phyloP scores from a whole-genome alignment of 2,797 vertebrate species.

The Morus bassanus region DNA sequence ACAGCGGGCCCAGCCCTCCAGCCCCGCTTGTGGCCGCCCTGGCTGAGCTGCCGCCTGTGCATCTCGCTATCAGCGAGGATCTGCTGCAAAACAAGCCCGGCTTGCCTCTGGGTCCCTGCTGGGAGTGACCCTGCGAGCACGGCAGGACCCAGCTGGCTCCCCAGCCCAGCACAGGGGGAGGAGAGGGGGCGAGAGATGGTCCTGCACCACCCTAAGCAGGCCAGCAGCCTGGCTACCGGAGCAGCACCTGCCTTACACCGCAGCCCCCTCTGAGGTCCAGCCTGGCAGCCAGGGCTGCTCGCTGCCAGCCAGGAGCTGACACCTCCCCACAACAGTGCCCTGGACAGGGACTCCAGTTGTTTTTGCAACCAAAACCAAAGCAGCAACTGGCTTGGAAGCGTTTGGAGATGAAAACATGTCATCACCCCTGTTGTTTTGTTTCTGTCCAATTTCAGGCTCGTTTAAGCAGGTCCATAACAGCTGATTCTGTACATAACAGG shows the following conservation, averaged over 20 bases:
- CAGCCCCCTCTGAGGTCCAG: not conserved
- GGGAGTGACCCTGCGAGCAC: not conserved
- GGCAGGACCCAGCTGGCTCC: not conserved
- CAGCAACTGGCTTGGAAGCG: not conserved
- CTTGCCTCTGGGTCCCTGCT: not conserved
- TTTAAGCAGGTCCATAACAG: slow-evolving; percentile 16
- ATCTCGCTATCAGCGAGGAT: fast-evolving
- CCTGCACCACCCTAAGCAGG: not conserved
- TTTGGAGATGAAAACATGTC: not conserved
- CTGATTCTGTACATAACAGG: not conserved
- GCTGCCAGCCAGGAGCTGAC: not conserved
- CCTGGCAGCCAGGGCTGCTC: not conserved
- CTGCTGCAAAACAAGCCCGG: not conserved
- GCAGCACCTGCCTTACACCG: not conserved
- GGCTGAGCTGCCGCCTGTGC: not conserved
- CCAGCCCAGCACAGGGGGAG: not conserved
- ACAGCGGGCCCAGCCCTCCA: not conserved
- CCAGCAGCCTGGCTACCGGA: not conserved
- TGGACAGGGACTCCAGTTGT: not conserved
- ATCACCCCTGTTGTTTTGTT: not conserved
- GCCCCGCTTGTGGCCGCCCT: not conserved
- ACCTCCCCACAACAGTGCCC: not conserved
- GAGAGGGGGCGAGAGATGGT: not conserved
- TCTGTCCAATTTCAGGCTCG: slow-evolving; percentile 19
- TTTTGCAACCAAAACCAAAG: not conserved